These are phyloP conservation scores for Notothenia rossii DNA, from an alignment of 2,113 vertebrate species.

Conservation along the genomic window DNA sequence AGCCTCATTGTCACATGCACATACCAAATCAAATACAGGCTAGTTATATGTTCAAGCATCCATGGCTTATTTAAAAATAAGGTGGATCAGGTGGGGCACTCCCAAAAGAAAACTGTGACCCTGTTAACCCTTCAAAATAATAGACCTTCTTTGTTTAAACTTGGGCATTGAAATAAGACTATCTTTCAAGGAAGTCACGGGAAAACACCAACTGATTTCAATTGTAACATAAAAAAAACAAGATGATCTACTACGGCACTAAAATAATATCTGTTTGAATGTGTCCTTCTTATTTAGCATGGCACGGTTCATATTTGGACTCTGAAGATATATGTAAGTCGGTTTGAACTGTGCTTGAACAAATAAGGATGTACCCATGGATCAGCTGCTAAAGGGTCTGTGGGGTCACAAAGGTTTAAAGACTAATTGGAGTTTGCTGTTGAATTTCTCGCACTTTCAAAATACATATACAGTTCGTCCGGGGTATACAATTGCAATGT, in stretches of 20 bases:
- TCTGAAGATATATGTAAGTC: neutral
- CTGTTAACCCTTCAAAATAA: constrained; percentile 30
- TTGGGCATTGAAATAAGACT: neutral
- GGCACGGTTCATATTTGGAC: neutral
- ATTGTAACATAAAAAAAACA: constrained; percentile 25
- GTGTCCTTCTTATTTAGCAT: neutral
- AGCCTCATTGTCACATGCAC: neutral
- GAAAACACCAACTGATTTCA: constrained; percentile 15
- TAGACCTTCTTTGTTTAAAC: constrained; percentile 40
- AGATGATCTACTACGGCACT: neutral
- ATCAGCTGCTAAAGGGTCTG: neutral
- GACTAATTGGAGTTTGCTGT: neutral
- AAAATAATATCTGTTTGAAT: neutral
- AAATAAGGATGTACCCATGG: neutral
- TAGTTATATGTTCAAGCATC: neutral
- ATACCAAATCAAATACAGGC: neutral
- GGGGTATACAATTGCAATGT: no score
- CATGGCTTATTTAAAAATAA: neutral
- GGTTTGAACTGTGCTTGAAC: neutral
- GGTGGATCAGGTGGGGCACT: neutral
- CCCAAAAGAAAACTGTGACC: neutral
- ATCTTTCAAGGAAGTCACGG: constrained; percentile 42
- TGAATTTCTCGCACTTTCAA: neutral
- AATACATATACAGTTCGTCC: neutral
- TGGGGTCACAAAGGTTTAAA: neutral